Conservation (phyloP, 2,113 vertebrate species). For the Dasypus novemcinctus region DNA sequence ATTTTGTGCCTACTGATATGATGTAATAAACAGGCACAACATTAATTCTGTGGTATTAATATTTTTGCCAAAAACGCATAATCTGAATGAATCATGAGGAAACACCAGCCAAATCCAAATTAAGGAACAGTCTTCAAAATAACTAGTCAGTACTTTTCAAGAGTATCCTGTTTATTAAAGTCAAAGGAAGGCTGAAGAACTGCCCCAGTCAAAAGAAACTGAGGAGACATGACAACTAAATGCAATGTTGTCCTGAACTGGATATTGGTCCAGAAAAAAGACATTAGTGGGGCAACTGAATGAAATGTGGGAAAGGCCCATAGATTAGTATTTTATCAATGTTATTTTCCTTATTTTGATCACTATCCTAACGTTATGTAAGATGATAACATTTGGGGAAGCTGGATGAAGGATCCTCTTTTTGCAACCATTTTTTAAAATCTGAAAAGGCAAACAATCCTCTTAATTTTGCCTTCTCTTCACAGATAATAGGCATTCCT, state of each 20-base stretch:
- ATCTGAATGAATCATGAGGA: neutral
- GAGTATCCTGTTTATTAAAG: neutral
- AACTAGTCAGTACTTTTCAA: neutral
- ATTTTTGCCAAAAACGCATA: neutral
- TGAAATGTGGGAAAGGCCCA: neutral
- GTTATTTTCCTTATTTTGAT: neutral
- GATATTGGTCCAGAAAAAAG: neutral
- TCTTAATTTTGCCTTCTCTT: slow-evolving; percentile 6
- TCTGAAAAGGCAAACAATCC: neutral
- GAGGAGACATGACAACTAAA: neutral
- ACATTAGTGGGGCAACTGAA: neutral
- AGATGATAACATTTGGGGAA: neutral
- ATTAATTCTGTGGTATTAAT: neutral
- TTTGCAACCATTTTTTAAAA: neutral
- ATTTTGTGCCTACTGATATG: neutral
- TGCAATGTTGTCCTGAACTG: neutral
- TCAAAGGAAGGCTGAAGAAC: neutral
- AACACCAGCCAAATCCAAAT: slow-evolving; percentile 9
- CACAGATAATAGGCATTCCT: neutral
- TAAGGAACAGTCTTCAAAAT: neutral
- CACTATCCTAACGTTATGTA: neutral
- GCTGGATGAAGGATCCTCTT: neutral
- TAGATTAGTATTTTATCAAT: neutral
- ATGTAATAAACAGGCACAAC: neutral
- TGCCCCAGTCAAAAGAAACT: neutral